phyloP scores from a whole-genome alignment of 2,888 invertebrate genomes.

The Heliothis peltigera region DNA sequence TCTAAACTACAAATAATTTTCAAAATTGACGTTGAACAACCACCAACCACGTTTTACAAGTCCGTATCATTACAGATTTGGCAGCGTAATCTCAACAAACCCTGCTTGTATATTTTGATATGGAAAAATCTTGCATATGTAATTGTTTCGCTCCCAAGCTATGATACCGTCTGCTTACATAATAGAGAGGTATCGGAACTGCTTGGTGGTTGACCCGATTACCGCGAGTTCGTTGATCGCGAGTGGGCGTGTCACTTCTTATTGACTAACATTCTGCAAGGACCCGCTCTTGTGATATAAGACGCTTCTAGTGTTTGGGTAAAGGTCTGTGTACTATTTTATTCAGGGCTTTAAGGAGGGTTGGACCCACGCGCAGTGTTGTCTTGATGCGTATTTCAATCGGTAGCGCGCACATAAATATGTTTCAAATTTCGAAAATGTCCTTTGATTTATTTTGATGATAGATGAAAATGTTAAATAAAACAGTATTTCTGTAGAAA shows the following conservation, averaged over 20 bases:
- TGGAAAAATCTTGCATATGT: slow-evolving; percentile 13
- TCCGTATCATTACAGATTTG: too few relatives aligned
- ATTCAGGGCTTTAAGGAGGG: neutral
- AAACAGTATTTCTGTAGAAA: too few relatives aligned
- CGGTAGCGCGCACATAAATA: neutral
- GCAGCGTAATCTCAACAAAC: neutral
- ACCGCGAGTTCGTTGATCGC: slow-evolving; percentile 74
- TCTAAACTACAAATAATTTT: too few relatives aligned
- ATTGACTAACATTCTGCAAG: slow-evolving; percentile 52
- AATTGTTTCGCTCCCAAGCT: slow-evolving; percentile 16
- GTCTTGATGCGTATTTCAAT: neutral
- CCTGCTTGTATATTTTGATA: slow-evolving; percentile 5
- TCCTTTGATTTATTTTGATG: too few relatives aligned
- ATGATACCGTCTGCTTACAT: slow-evolving; percentile 50
- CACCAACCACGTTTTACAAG: too few relatives aligned
- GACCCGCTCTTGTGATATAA: slow-evolving; percentile 45
- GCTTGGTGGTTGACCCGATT: slow-evolving; percentile 73
- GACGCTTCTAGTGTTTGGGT: slow-evolving; percentile 11
- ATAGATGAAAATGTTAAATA: too few relatives aligned
- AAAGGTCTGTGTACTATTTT: slow-evolving; percentile 10
- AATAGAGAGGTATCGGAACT: slow-evolving; percentile 38
- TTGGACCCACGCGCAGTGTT: neutral
- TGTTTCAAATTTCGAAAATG: too few relatives aligned
- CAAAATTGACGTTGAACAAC: too few relatives aligned
- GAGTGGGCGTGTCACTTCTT: slow-evolving; percentile 73